phyloP scores from a whole-genome alignment of 2,797 vertebrate genomes.

The Lemur catta region DNA sequence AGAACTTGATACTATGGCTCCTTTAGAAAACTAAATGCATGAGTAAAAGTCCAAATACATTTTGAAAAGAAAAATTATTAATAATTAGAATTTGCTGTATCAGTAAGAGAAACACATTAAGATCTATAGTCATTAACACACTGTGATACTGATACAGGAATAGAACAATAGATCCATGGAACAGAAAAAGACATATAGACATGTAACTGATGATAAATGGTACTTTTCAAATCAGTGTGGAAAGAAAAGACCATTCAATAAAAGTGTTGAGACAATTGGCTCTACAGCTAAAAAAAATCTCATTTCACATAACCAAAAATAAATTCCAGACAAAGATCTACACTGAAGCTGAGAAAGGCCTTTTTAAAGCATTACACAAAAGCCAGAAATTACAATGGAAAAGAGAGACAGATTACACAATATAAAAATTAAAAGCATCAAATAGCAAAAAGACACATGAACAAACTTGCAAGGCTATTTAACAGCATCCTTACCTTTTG shows the following conservation, averaged over 20 bases:
- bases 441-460: background rate
- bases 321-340: conserved; percentile 3
- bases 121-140: conserved; percentile 6
- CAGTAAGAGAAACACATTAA: background rate
- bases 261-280: background rate
- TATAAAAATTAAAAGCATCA: background rate
- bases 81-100: background rate
- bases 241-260: background rate
- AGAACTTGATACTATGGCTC: background rate
- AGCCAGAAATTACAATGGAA: conserved; percentile 15
- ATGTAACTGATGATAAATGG: background rate
- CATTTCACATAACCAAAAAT: conserved; percentile 31
- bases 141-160: background rate
- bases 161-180: background rate
- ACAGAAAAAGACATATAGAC: background rate
- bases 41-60: background rate
- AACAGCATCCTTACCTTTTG: background rate
- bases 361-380: conserved; percentile 13
- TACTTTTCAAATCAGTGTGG: background rate
- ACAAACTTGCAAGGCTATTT: background rate
- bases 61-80: conserved; percentile 33
- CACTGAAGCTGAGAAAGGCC: conserved; percentile 7
- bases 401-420: background rate
- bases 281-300: background rate
- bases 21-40: conserved; percentile 1